Evolutionary conservation across 23 tunicate species (phyloP).

Genomic region (Ascidia mentula): DNA sequence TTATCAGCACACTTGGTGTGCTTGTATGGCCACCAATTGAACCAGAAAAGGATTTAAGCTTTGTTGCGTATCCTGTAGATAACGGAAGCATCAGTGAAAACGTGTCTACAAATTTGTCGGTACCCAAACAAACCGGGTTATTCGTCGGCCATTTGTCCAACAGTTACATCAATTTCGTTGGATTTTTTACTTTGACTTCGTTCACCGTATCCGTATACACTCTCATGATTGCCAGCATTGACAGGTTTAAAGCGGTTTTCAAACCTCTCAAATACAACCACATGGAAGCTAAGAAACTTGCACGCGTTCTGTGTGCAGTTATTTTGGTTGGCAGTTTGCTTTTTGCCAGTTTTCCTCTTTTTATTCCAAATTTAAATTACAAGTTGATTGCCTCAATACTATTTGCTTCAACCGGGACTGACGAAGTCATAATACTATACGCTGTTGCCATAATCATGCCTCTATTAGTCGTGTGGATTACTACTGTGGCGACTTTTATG

Average conservation of each 20-base stretch:
- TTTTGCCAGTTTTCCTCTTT: conserved; percentile 32
- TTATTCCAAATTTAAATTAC: conserved; percentile 17
- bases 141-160: neutral
- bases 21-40: conserved; percentile 16
- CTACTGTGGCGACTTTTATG: conserved; percentile 18
- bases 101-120: neutral
- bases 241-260: conserved; percentile 39
- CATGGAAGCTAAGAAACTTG: conserved; percentile 10
- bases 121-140: neutral
- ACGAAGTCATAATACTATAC: conserved; percentile 19
- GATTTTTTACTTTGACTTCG: conserved; percentile 55
- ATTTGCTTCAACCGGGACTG: conserved; percentile 8
- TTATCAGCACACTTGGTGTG: conserved; percentile 19
- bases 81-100: conserved; percentile 21
- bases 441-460: conserved; percentile 34
- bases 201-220: conserved; percentile 44
- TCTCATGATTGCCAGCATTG: conserved; percentile 41
- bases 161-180: conserved; percentile 22
- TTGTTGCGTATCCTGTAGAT: conserved; percentile 15
- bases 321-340: conserved; percentile 27
- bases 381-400: conserved; percentile 15
- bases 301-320: conserved; percentile 16
- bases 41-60: neutral
- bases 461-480: conserved; percentile 34
- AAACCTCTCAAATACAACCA: conserved; percentile 42